Base-by-base conservation (phyloP, 2,888 invertebrate genomes). In the Ommatoiulus sabulosus region DNA sequence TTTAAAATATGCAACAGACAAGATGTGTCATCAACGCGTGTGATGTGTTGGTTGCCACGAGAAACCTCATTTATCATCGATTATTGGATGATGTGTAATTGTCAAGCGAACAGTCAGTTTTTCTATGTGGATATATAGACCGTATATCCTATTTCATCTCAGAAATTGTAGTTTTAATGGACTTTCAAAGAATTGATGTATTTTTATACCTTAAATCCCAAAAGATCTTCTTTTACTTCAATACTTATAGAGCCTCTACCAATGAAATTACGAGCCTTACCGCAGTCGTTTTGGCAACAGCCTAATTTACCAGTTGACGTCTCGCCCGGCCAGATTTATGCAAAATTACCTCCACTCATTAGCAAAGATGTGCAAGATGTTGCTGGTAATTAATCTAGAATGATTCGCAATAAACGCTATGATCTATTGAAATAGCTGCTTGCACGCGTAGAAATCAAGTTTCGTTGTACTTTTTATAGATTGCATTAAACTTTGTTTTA, bases 251-350 rank as follows among this genome's bases (percentile, higher is more conserved):
- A 93, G 87, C 93, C 94, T 0, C 90, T 94, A 87, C 94, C 94
- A 12, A 94, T 94, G 94, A 93, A 93, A 90, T 91, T 93, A 90
- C 91, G 94, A 84, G 94, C 94, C 3, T 91, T 94, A 89, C 94
- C 94, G 12, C 93, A 93, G 91, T 94, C 94, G 15, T 94, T 94
- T 91, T 94, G 94, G 94, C 93, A 93, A 91, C 94, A 94, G 90
- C 94, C 94, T 3, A 94, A 94, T 90, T 91, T 92, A 88, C 92
- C 93, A 0, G 92, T 92, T 85, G 91, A 92, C 44, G 91, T 93
- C 52, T 93, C 93, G 0, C 94, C 93, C 5, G 93, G 92, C 3
- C 92, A 91, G 43, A 91, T 92, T 89, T 93, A 92, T 90, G 92
- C 93, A 17, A 92, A 92, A 44, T 91, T 93, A 89, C 92, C 93